Conservation (phyloP, 2,113 vertebrate species). For the Sinocyclocheilus grahami region DNA sequence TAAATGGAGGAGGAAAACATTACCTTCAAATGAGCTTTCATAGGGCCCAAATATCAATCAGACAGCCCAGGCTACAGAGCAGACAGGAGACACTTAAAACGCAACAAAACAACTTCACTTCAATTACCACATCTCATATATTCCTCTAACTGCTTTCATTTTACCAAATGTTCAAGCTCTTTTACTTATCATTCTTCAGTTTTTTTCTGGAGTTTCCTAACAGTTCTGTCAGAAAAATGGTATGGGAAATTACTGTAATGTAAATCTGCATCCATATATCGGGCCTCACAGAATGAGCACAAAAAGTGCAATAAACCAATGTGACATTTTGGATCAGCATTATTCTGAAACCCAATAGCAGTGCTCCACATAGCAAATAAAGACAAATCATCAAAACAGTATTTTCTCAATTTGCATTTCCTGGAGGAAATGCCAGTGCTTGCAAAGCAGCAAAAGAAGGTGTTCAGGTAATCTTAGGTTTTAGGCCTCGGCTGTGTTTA, state of each 20-base stretch:
- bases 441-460: constrained; percentile 13
- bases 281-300: background rate
- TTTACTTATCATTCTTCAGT: background rate
- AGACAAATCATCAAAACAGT: constrained; percentile 20
- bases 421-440: constrained; percentile 17
- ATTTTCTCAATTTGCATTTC: constrained; percentile 18
- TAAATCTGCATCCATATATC: constrained; percentile 7
- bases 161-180: background rate
- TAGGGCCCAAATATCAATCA: constrained; percentile 68
- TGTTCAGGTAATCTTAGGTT: constrained; percentile 5
- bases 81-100: constrained; percentile 39
- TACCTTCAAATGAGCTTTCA: constrained; percentile 74
- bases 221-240: constrained; percentile 4
- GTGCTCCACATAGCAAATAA: constrained; percentile 14
- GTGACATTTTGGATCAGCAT: constrained; percentile 29
- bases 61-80: constrained; percentile 44
- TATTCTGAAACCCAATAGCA: constrained; percentile 4
- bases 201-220: constrained; percentile 15
- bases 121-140: constrained; percentile 23
- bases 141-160: constrained; percentile 1
- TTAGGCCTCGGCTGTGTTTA: background rate
- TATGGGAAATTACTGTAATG: constrained; percentile 13
- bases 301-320: constrained; percentile 1
- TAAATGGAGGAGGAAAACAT: constrained; percentile 73
- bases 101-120: constrained; percentile 39